Conservation (phyloP, 2,113 vertebrate species). For the Podarcis raffonei region DNA sequence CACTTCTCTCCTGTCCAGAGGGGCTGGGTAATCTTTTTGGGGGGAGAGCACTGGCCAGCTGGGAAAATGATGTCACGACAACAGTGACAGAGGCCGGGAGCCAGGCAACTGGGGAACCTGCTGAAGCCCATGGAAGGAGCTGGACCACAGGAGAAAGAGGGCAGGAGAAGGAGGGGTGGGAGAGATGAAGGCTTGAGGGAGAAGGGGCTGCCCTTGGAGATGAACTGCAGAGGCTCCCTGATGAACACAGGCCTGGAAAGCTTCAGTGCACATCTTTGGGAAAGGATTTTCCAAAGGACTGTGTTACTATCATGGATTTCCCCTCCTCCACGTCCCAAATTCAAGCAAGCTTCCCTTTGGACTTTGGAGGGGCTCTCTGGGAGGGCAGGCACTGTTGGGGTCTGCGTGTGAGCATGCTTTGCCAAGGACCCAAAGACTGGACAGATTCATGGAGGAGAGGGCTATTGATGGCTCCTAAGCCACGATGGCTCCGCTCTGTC, state of each 20-base stretch:
- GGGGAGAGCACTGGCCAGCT: neutral
- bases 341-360: neutral
- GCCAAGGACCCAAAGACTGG: neutral
- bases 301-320: no score
- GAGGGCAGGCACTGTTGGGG: no score
- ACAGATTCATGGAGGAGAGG: no score
- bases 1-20: no score
- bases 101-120: neutral
- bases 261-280: neutral
- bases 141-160: neutral
- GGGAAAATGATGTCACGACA: neutral
- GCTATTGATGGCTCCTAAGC: no score
- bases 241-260: neutral
- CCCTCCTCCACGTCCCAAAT: no score
- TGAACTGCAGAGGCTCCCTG: neutral
- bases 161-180: neutral
- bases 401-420: neutral
- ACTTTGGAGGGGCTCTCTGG: neutral
- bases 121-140: neutral
- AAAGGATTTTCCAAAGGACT: no score
- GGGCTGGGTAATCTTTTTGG: no score
- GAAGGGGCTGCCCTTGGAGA: neutral
- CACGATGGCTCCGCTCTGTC: no score
- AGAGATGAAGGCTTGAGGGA: neutral
- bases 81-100: neutral